phyloP scores from a whole-genome alignment of 2,888 invertebrate species.

The Agapetus fuscipes region DNA sequence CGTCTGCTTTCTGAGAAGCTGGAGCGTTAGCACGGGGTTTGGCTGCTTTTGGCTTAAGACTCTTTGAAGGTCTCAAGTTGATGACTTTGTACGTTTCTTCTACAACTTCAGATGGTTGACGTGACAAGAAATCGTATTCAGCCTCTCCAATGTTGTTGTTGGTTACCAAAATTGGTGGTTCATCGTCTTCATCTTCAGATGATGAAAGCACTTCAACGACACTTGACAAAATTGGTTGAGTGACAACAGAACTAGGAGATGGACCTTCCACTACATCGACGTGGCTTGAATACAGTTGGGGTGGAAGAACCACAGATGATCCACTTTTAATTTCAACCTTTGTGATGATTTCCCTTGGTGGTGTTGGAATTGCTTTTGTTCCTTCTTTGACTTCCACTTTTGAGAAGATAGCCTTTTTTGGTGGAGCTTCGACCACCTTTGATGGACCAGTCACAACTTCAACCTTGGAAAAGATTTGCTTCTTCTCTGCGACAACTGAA shows the following conservation, averaged over 20 bases:
- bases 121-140: conserved; percentile 75
- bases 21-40: conserved; percentile 38
- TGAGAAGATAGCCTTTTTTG: conserved; percentile 26
- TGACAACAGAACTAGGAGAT: conserved; percentile 23
- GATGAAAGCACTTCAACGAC: conserved; percentile 45
- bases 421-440: conserved; percentile 34
- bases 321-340: conserved; percentile 31
- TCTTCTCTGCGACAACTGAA: conserved; percentile 32
- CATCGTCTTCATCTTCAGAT: conserved; percentile 32
- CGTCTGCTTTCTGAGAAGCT: conserved; percentile 41
- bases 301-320: conserved; percentile 21
- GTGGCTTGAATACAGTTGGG: conserved; percentile 26
- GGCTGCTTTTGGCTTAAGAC: conserved; percentile 37
- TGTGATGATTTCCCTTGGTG: conserved; percentile 25
- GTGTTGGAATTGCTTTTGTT: conserved; percentile 22
- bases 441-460: conserved; percentile 48
- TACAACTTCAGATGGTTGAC: conserved; percentile 75
- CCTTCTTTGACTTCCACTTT: conserved; percentile 44
- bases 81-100: conserved; percentile 80
- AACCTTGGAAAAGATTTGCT: conserved; percentile 42
- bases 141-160: conserved; percentile 71
- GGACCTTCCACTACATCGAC: conserved; percentile 28
- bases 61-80: conserved; percentile 64
- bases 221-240: conserved; percentile 40
- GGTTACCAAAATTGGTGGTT: conserved; percentile 50